Base-by-base conservation (phyloP, 2,113 vertebrate genomes). In the Oncorhynchus masou region DNA sequence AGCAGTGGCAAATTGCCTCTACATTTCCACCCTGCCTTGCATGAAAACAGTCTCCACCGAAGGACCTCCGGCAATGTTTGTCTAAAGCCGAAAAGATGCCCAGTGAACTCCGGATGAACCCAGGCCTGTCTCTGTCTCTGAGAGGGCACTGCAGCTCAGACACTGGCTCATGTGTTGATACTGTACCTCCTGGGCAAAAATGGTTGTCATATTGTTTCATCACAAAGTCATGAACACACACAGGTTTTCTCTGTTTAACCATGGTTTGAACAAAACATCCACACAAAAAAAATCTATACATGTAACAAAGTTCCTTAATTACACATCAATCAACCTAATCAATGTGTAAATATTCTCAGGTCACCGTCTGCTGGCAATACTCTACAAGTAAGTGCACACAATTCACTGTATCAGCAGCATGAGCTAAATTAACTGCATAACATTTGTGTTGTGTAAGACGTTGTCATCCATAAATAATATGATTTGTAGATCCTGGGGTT, bases 81-180 rank as follows among this genome's bases (percentile, higher is more conserved):
- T 62, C 59, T 62, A 22, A 62, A n/a, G 48, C 75, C 76, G 74
- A 81, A 84, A 86, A 72, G 85, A 65, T 79, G 71, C 76, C 80
- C 78, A 86, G 80, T 75, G 65, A 83, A 81, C 74, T 60, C 77
- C 74, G 51, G 74, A 76, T 77, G 80, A 87, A 84, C 77, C 34
- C 29, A 29, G 60, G 85, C 75, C 75, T 78, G 39, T 45, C 39
- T 45, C 39, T 45, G 39, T 45, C 39, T 45, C 8, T 11, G 39
- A 45, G 39, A 45, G 39, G 39, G 8, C 39, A 45, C 39, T 34
- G 6, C 34, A 34, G 34, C 34, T 8, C 8, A 34, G 34, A 34
- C 34, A 34, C 34, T 34, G 34, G 34, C 34, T 34, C 34, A 34
- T 0, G 34, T 34, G 34, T 34, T 34, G 6, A 34, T 34, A 8